phyloP scores from a whole-genome alignment of 30 jellyfish, hydroid and myxozoan genomes.

The Turritopsis dohrnii region DNA sequence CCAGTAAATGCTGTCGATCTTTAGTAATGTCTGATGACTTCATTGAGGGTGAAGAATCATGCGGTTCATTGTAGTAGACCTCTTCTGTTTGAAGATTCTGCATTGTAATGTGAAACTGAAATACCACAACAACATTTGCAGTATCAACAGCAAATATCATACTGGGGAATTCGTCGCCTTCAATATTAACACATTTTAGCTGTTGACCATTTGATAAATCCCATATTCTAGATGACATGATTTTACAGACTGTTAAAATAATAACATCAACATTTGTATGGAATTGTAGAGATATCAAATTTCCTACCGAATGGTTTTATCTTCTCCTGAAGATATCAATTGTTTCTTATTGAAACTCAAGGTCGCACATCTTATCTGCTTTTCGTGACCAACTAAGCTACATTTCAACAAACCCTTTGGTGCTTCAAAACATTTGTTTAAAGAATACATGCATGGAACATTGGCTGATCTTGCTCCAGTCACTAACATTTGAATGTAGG shows the following conservation, averaged over 20 bases:
- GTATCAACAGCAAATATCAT: conserved; percentile 31
- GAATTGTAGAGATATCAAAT: background rate
- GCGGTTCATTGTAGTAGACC: conserved; percentile 21
- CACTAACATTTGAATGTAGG: conserved; percentile 7
- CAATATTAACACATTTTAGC: conserved; percentile 34
- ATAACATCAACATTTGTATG: background rate
- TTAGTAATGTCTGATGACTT: background rate
- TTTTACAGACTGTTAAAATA: background rate
- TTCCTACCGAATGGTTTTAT: conserved; percentile 43
- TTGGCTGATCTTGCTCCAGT: conserved; percentile 41
- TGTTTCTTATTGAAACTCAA: conserved; percentile 34
- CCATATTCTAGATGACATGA: conserved; percentile 43
- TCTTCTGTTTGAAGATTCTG: conserved; percentile 70
- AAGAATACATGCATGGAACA: conserved; percentile 56
- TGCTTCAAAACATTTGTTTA: conserved; percentile 43
- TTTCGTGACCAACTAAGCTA: conserved; percentile 58
- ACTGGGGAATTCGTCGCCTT: background rate
- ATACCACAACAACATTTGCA: conserved; percentile 40
- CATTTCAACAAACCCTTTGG: conserved; percentile 63
- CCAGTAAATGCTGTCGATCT: background rate
- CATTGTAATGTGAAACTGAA: conserved; percentile 16
- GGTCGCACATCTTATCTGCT: conserved; percentile 34
- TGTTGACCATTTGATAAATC: conserved; percentile 46
- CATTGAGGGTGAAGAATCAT: background rate
- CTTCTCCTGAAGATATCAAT: conserved; percentile 48